phyloP scores from a whole-genome alignment of 2,113 vertebrate species.

The Dermatemys mawii region DNA sequence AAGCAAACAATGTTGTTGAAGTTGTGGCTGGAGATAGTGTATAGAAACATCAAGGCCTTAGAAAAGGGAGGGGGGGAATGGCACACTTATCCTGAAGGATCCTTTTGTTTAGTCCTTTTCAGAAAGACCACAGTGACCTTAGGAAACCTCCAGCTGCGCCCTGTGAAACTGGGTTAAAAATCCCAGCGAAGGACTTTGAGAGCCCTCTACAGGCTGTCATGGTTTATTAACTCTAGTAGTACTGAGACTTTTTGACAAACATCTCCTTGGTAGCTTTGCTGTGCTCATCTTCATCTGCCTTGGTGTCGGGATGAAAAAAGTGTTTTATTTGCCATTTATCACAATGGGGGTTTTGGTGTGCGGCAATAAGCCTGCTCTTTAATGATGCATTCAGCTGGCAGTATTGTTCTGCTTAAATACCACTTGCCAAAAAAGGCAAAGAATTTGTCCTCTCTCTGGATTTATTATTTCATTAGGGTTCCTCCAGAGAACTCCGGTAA shows the following conservation, averaged over 20 bases:
- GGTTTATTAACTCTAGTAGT: neutral
- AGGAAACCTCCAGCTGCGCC: slow-evolving; percentile 84
- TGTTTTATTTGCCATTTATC: slow-evolving; percentile 68
- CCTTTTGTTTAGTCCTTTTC: slow-evolving; percentile 80
- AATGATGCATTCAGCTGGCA: slow-evolving; percentile 63
- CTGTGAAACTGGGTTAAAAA: slow-evolving; percentile 55
- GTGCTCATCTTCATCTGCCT: slow-evolving; percentile 41
- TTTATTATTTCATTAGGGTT: slow-evolving; percentile 68
- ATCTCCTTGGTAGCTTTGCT: neutral
- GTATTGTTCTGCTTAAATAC: slow-evolving; percentile 45
- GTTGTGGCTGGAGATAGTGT: slow-evolving; percentile 46
- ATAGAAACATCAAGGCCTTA: slow-evolving; percentile 55
- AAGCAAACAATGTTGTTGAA: slow-evolving; percentile 51
- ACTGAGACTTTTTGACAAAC: neutral
- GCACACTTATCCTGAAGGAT: slow-evolving; percentile 73
- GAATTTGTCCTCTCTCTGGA: slow-evolving; percentile 63
- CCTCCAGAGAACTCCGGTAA: slow-evolving; percentile 62
- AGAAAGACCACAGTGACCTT: slow-evolving; percentile 88
- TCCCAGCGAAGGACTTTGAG: slow-evolving; percentile 71
- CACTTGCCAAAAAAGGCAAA: slow-evolving; percentile 68
- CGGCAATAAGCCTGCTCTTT: slow-evolving; percentile 43
- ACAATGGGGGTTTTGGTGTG: slow-evolving; percentile 35
- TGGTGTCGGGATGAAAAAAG: slow-evolving; percentile 32
- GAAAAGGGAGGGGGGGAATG: neutral
- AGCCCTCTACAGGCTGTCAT: slow-evolving; percentile 82